Evolutionary conservation across 1,140 invertebrate genomes (phyloP), one percentile per base, ranked within the genome.

Genomic region (Anastrepha ludens): DNA sequence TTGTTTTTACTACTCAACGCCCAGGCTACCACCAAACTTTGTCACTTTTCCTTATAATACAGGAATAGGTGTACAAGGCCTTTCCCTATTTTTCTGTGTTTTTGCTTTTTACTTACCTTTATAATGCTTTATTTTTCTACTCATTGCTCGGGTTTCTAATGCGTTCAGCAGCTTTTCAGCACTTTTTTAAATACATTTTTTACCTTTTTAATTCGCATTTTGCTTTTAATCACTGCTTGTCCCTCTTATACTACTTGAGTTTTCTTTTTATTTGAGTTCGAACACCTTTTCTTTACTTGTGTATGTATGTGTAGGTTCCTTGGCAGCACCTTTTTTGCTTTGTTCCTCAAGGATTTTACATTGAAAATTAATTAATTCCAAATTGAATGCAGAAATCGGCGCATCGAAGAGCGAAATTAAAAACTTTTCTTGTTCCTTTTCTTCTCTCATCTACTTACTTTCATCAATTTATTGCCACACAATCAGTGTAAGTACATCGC

Each of bases 291-390:
- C 8, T 70, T 47, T 74, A 11, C 70, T 47, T 74, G 17, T 74
- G 70, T 47, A 81, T 8, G 47, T 50, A 50, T 44, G 67, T 44
- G 41, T 0, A 17, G 8, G 20, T 47, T 44, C n/a, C 17, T 55
- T 29, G 44, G 74, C 74, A n/a, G n/a, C 47, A 74, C n/a, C n/a
- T 55, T 74, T 81, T 81, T 29, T 58, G 39, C n/a, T 81, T 81
- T 55, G 47, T 81, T 81, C n/a, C 47, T 55, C 9, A 41, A 81
- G 74, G 74, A 74, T 81, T 81, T 81, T 81, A 74, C 74, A 81
- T 81, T 81, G 74, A 81, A 81, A 81, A 81, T 81, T 81, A 81
- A 81, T 81, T 81, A 81, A 81, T 81, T 81, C 47, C 47, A 81
- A 81, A 81, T 81, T 81, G 74, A 81, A 81, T 81, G 74, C 74